These are phyloP conservation scores for Lucilia sericata DNA, from an alignment of 1,140 invertebrate species.

Conservation along the genomic window DNA sequence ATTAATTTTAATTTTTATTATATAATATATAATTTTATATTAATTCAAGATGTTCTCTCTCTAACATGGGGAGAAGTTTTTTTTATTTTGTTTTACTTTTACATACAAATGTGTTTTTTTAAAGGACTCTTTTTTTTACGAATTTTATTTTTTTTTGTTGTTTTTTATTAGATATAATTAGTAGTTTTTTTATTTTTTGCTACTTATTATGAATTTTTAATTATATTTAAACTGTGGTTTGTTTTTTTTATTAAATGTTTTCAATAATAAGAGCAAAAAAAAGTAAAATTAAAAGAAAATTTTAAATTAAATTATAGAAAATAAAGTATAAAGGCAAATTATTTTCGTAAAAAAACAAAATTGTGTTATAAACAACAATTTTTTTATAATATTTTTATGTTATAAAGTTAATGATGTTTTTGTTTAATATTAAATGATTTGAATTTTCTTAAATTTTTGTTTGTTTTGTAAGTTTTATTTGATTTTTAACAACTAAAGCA, in stretches of 20 bases:
- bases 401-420: neutral
- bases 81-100: constrained; percentile 32
- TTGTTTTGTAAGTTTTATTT: neutral
- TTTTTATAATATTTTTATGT: neutral
- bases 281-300: neutral
- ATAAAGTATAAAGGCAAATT: constrained; percentile 19
- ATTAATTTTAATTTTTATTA: constrained; percentile 44
- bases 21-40: constrained; percentile 45
- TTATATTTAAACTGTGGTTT: constrained; percentile 4
- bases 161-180: constrained; percentile 30
- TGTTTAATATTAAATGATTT: neutral
- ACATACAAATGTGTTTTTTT: constrained; percentile 40
- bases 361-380: neutral
- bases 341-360: neutral
- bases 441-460: neutral
- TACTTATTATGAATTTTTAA: constrained; percentile 31
- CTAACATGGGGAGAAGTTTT: constrained; percentile 35
- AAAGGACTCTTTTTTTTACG: constrained; percentile 34
- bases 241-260: constrained; percentile 1
- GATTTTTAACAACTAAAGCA: constrained; percentile 30
- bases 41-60: constrained; percentile 42
- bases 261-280: neutral
- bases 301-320: neutral
- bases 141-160: constrained; percentile 1
- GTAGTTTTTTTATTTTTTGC: constrained; percentile 31